Evolutionary conservation across 2,888 invertebrate species (phyloP), one percentile per base, ranked within the genome.

Genomic region (Oithona nana): DNA sequence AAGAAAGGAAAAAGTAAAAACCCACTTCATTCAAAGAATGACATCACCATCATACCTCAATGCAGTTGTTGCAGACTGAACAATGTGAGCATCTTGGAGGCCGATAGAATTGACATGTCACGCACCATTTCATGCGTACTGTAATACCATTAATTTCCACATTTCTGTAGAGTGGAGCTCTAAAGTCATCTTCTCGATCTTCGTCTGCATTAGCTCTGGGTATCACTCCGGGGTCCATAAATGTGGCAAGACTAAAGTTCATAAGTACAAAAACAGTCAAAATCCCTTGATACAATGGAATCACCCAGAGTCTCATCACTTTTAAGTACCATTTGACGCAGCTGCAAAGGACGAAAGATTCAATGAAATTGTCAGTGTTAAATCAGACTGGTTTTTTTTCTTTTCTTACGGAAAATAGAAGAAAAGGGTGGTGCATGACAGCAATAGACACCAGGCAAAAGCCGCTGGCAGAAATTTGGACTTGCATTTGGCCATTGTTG

Each of bases 71-170:
- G 80, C 97, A 98, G 65, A 97, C 94, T 68, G 94, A 94, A 77
- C 98, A 98, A 76, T 98, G 98, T 65, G 94, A 94, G 76, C 97
- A 95, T 71, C 98, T 80, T 66, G 98, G 98, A 73, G 98, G 98
- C 71, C 98, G 81, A 77, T 99, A 98, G 79, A 98, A 98, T 78
- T 95, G 93, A 78, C 98, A 98, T 1, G 98, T 98, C 68, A 93
- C 89, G 77, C 98, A 97, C 97, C 97, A 98, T 77, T 98, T 99
- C 97, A 99, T 97, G 66, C 97, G 84, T 66, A 98, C 94, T 16
- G 93, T 93, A 68, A 97, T 93, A 65, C 95, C 95, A 76, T 94
- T 92, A 69, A 98, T 94, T 76, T 97, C 95, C 67, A 95, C 92
- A 75, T 86, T 93, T 76, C 90, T 92, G 76, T 95, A 97, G 65